Evolutionary conservation across 2,113 vertebrate species (phyloP).

Genomic region (Ochotona curzoniae): DNA sequence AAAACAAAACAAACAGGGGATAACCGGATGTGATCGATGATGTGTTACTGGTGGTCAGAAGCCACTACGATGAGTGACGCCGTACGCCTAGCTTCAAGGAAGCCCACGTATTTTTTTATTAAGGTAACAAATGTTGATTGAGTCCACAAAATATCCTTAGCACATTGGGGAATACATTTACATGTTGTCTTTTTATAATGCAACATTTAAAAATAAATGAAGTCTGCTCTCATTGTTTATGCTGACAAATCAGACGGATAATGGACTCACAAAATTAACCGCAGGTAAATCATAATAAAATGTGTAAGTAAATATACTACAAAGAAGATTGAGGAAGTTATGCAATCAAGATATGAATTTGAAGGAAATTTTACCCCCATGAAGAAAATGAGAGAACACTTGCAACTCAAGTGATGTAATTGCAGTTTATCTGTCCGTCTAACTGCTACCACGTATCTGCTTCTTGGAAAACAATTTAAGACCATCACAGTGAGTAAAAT

Average conservation of each 20-base stretch:
- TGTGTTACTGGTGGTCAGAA: neutral
- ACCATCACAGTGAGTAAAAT: neutral
- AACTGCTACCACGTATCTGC: neutral
- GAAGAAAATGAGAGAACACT: neutral
- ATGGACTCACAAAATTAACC: neutral
- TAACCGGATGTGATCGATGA: neutral
- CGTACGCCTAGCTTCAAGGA: neutral
- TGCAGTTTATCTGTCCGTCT: neutral
- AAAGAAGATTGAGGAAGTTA: neutral
- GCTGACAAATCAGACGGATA: constrained; percentile 16
- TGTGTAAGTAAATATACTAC: neutral
- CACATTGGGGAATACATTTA: neutral
- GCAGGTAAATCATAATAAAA: neutral
- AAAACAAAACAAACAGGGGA: constrained; percentile 2
- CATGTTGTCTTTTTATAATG: neutral
- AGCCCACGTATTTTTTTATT: neutral
- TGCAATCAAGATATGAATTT: constrained; percentile 26
- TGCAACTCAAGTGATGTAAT: constrained; percentile 42
- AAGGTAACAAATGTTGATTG: constrained; percentile 5
- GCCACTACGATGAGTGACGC: neutral
- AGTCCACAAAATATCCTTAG: neutral
- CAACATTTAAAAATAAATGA: constrained; percentile 35
- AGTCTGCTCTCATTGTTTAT: neutral
- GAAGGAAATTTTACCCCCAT: neutral
- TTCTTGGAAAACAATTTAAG: constrained; percentile 13